Percentiles rank a stretch among this genome's conserved stretches.
phyloP scores from a whole-genome alignment of 2,797 vertebrate genomes.

The Cyclopterus lumpus region DNA sequence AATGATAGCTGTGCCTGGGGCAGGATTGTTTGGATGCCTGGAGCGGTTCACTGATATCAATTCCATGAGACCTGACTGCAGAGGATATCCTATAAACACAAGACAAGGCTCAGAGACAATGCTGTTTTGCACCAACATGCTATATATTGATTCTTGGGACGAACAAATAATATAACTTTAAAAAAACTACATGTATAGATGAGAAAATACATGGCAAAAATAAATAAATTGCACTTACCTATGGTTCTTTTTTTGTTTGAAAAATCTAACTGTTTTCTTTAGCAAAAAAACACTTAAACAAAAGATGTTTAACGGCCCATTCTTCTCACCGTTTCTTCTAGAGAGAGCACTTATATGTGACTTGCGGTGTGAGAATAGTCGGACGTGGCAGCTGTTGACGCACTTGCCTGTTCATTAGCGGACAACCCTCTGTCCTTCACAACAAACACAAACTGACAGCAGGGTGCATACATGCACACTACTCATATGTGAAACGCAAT shows the following conservation, averaged over 20 bases:
- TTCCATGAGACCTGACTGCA: constrained; percentile 62
- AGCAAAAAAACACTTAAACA: not conserved
- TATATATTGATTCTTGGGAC: not conserved
- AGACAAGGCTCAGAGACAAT: constrained; percentile 32
- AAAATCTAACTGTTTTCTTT: not conserved
- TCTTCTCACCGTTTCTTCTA: not conserved
- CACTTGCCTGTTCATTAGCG: constrained; percentile 42
- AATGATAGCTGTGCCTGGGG: constrained; percentile 68
- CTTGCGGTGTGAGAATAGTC: constrained; percentile 19
- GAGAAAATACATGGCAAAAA: not conserved
- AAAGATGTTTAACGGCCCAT: not conserved
- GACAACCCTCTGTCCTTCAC: constrained; percentile 35
- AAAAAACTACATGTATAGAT: not conserved
- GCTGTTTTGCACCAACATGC: constrained; percentile 24
- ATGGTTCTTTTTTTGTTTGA: not conserved
- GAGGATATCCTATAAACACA: constrained; percentile 52
- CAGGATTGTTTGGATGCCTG: constrained; percentile 71
- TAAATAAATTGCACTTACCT: not conserved
- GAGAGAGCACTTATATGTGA: constrained; percentile 32
- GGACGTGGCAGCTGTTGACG: constrained; percentile 41
- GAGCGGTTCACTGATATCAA: constrained; percentile 66
- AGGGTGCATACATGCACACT: not conserved
- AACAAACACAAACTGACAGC: constrained; percentile 50
- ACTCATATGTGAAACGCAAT: constrained; percentile 17
- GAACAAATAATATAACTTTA: not conserved